Evolutionary conservation across 2,888 invertebrate species (phyloP).

Genomic region (Drosophila paranaensis): DNA sequence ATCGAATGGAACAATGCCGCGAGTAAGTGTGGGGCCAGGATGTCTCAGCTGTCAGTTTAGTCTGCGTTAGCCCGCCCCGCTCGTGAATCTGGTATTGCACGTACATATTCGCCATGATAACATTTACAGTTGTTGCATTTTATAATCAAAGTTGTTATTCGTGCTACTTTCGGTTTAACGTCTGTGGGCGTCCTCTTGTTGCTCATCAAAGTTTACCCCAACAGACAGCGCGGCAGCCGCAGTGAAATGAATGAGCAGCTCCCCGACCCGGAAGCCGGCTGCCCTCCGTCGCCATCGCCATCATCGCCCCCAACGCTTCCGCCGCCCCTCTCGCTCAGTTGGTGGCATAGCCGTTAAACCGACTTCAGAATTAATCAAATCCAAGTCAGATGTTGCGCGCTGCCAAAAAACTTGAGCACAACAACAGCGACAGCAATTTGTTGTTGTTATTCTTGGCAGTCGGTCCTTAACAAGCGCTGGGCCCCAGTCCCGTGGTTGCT

Average conservation of each 20-base stretch:
- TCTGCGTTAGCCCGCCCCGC: not conserved
- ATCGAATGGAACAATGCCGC: slow-evolving; percentile 47
- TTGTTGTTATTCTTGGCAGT: slow-evolving; percentile 70
- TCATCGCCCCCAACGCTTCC: not conserved
- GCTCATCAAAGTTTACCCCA: slow-evolving; percentile 77
- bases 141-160: slow-evolving; percentile 77
- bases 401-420: slow-evolving; percentile 74
- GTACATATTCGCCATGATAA: slow-evolving; percentile 67
- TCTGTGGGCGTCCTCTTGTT: slow-evolving; percentile 44
- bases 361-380: slow-evolving; percentile 79
- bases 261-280: not conserved
- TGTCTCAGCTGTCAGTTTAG: slow-evolving; percentile 30
- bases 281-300: not conserved
- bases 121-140: slow-evolving; percentile 78
- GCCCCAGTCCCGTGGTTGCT: slow-evolving; percentile 1
- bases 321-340: slow-evolving; percentile 10
- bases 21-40: slow-evolving; percentile 14
- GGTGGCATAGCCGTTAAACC: slow-evolving; percentile 72
- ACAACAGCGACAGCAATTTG: slow-evolving; percentile 63
- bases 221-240: slow-evolving; percentile 67
- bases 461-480: slow-evolving; percentile 33
- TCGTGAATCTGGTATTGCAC: slow-evolving; percentile 36
- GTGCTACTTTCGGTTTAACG: slow-evolving; percentile 65
- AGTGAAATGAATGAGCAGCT: slow-evolving; percentile 68
- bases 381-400: slow-evolving; percentile 77